phyloP scores from a whole-genome alignment of 1,140 invertebrate genomes.

The Cotesia typhae region DNA sequence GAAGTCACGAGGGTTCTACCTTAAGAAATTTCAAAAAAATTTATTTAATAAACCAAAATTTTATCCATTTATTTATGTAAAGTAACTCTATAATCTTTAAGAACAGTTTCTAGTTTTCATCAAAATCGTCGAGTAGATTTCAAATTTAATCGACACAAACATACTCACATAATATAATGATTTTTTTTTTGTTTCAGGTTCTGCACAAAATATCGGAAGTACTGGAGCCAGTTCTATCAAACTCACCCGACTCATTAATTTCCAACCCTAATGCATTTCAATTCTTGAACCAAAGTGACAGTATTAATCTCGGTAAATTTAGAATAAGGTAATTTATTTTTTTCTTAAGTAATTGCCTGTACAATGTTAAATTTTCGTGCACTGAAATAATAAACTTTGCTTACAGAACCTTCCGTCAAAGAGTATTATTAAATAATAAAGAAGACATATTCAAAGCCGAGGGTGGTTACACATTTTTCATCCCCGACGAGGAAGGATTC shows the following conservation, averaged over 20 bases:
- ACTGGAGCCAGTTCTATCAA: slow-evolving; percentile 74
- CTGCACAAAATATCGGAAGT: slow-evolving; percentile 85
- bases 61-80: too few species aligned
- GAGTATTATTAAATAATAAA: slow-evolving; percentile 76
- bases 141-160: too few species aligned
- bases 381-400: slow-evolving; percentile 1
- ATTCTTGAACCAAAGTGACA: slow-evolving; percentile 79
- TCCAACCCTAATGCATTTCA: slow-evolving; percentile 82
- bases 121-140: too few species aligned
- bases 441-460: slow-evolving; percentile 78
- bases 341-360: background rate
- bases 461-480: slow-evolving; percentile 86
- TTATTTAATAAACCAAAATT: too few species aligned
- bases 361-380: background rate
- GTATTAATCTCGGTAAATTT: slow-evolving; percentile 74
- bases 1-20: too few species aligned
- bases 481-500: slow-evolving; percentile 89
- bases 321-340: slow-evolving; percentile 68
- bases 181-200: slow-evolving; percentile 66
- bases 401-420: slow-evolving; percentile 77
- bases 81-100: too few species aligned
- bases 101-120: too few species aligned
- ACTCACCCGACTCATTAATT: slow-evolving; percentile 68
- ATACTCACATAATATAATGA: too few species aligned
- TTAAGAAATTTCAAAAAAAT: too few species aligned